phyloP scores from a whole-genome alignment of 2,113 vertebrate genomes.

The Corythornis vintsioides region DNA sequence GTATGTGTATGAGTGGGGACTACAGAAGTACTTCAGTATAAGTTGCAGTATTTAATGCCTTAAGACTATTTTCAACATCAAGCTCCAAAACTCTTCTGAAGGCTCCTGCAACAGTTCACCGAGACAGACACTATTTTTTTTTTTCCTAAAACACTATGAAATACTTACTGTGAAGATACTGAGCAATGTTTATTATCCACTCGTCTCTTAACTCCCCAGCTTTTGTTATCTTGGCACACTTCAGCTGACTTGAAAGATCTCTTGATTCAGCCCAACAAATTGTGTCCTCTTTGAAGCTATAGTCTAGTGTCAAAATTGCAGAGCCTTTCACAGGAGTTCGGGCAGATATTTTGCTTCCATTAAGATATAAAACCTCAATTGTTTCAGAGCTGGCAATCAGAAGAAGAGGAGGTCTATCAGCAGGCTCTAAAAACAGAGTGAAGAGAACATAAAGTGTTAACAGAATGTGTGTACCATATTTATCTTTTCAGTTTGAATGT shows the following conservation, averaged over 20 bases:
- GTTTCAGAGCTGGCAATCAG: constrained; percentile 83
- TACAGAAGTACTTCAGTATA: neutral
- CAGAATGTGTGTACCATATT: neutral
- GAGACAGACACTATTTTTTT: neutral
- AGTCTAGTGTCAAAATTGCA: constrained; percentile 85
- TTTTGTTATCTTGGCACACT: constrained; percentile 82
- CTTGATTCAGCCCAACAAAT: constrained; percentile 90
- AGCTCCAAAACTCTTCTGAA: neutral
- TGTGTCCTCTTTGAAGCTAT: constrained; percentile 83
- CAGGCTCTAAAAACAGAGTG: constrained; percentile 79
- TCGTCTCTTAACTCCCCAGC: constrained; percentile 81
- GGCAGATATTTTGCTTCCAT: constrained; percentile 83
- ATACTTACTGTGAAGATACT: constrained; percentile 88
- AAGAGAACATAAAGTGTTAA: neutral
- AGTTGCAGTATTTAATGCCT: neutral
- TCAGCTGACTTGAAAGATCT: constrained; percentile 84
- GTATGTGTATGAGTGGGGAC: neutral
- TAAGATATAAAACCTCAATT: constrained; percentile 84
- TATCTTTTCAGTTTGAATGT: neutral
- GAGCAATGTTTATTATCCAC: constrained; percentile 79
- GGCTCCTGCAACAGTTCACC: neutral
- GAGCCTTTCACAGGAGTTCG: constrained; percentile 77
- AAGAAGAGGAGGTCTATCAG: constrained; percentile 85
- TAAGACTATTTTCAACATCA: neutral
- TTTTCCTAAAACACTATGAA: neutral